Evolutionary conservation across 2,797 vertebrate genomes (phyloP), one percentile per base, ranked within the genome.

Genomic region (Schizopygopsis malacanthus): DNA sequence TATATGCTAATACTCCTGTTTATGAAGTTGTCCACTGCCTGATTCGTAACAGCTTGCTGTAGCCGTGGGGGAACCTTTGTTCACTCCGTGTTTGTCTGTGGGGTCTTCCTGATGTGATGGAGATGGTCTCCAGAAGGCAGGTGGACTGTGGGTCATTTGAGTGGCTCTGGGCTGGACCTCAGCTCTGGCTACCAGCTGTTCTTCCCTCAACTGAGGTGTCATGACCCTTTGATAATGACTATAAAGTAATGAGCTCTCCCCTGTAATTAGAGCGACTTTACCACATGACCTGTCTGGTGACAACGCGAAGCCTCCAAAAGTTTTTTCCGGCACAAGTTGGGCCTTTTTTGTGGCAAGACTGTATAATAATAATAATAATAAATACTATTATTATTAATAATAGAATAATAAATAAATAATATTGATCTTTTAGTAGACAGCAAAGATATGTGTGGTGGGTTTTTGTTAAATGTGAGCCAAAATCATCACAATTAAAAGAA

Each of bases 31-130:
- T 84, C 79, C 89, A 90, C 90, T 89, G 43, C 91, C 90, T 94
- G 93, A 96, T 95, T 94, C 90, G 88, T 87, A 95, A 93, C 93
- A 93, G 93, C 93, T 93, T 93, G 94, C 91, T 87, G 89, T 93
- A 94, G 95, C 93, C 88, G 91, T 88, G 81, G 92, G 90, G 91
- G 90, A 91, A 75, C 39, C 56, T 52, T 90, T 87, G 79, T 81
- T 82, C 85, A 1, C n/a, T 76, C 43, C 4, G 79, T 63, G 75
- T 80, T 47, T 67, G 56, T 79, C 79, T 81, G 81, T 71, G 43
- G 37, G 54, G 70, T 86, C 79, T 78, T 78, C 7, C 71, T 71
- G 85, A 83, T 83, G 65, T 78, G 81, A 52, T 86, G 47, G 37
- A 81, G 85, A 59, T 63, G 81, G 75, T 76, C 61, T 77, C 71